Percentiles rank a stretch among this genome's conserved stretches.
Conservation (phyloP, 2,113 vertebrate species). For the Sporophila hypoxantha region DNA sequence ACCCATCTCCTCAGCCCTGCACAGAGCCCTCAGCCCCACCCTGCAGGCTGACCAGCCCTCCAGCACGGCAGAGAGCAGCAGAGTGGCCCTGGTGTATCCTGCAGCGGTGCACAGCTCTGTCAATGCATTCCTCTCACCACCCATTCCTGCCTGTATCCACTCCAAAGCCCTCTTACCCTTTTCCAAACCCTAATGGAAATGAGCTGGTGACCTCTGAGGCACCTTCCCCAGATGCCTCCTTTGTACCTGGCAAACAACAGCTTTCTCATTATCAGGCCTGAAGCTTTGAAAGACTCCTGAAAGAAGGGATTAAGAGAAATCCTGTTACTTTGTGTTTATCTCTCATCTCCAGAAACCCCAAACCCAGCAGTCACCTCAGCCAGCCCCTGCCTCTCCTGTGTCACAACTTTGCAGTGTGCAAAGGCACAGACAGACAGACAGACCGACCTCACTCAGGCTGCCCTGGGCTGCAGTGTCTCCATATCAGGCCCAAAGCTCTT, state of each 20-base stretch:
- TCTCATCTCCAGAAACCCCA: neutral
- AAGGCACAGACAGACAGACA: neutral
- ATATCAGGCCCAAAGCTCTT: neutral
- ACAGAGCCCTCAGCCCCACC: neutral
- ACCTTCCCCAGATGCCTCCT: neutral
- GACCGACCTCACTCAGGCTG: neutral
- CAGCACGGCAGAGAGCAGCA: neutral
- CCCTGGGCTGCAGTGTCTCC: neutral
- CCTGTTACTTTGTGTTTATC: neutral
- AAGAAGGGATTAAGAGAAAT: neutral
- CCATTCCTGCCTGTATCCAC: neutral
- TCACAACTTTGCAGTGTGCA: neutral
- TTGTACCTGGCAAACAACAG: neutral
- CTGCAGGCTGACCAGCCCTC: neutral
- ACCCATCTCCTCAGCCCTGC: neutral
- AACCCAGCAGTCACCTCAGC: neutral
- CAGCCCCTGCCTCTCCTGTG: neutral
- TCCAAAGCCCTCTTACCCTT: neutral
- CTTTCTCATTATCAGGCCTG: neutral
- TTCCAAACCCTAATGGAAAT: neutral
- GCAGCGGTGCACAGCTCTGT: neutral
- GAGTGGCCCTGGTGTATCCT: neutral
- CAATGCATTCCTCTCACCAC: neutral
- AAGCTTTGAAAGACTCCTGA: neutral
- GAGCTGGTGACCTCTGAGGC: neutral